These are phyloP conservation scores for Eptesicus fuscus DNA, from an alignment of 2,113 vertebrate genomes.

Conservation along the genomic window DNA sequence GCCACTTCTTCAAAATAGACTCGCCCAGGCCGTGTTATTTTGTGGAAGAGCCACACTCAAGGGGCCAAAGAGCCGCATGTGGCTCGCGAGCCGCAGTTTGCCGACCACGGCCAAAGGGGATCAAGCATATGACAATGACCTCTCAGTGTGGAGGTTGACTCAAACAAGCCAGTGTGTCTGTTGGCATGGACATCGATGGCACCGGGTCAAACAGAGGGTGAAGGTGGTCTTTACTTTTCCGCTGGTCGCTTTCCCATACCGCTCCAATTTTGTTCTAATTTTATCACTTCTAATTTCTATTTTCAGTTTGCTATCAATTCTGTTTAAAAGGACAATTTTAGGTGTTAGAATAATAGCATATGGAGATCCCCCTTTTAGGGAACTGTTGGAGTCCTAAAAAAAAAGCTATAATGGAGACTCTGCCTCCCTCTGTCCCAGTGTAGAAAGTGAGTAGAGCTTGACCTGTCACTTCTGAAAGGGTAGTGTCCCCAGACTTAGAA, in stretches of 20 bases:
- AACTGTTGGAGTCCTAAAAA: background rate
- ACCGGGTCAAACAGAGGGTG: background rate
- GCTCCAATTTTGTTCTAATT: background rate
- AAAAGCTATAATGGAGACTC: background rate
- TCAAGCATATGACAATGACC: background rate
- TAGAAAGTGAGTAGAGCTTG: background rate
- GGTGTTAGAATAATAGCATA: background rate
- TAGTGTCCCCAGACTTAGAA: background rate
- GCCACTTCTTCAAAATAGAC: too few species aligned
- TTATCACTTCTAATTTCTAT: background rate
- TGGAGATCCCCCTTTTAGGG: background rate
- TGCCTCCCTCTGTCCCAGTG: background rate
- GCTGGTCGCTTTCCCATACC: background rate
- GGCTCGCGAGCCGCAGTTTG: too few species aligned
- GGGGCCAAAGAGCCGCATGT: too few species aligned
- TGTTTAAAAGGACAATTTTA: background rate
- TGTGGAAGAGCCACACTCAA: too few species aligned
- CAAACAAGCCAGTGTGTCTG: background rate
- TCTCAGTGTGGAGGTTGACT: background rate
- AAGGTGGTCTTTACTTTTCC: background rate
- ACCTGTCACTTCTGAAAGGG: background rate
- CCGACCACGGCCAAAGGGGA: background rate
- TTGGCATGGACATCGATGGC: background rate
- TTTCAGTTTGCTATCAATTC: background rate
- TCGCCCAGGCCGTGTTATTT: too few species aligned